A percentile compares a stretch with the other conserved stretches of the same genome.
phyloP scores from a whole-genome alignment of 2,888 invertebrate species.

The Xestoiulus laeticollis region DNA sequence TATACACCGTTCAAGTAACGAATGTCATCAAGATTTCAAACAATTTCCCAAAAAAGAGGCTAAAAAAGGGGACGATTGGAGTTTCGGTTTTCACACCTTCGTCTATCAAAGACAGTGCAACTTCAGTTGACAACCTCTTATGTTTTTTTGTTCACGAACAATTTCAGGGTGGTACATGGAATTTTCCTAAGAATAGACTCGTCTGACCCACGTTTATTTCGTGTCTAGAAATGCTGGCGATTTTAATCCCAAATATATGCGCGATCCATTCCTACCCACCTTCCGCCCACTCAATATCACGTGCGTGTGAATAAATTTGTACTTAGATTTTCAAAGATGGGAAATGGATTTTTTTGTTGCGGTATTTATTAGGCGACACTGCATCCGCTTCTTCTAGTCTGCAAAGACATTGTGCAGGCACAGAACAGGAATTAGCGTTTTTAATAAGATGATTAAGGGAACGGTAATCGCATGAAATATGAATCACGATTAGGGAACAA shows the following conservation, averaged over 20 bases:
- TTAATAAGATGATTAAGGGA: constrained; percentile 17
- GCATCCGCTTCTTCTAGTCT: neutral
- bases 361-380: neutral
- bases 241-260: neutral
- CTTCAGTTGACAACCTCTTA: neutral
- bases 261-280: neutral
- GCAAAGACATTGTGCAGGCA: neutral
- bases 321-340: neutral
- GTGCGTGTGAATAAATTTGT: neutral
- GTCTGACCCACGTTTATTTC: neutral
- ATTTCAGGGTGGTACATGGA: neutral
- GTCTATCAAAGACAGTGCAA: neutral
- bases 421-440: neutral
- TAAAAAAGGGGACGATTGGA: too few relatives aligned
- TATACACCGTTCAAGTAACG: too few relatives aligned
- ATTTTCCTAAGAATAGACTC: neutral
- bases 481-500: constrained; percentile 31
- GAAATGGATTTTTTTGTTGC: neutral
- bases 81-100: too few relatives aligned
- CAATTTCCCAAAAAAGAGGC: too few relatives aligned
- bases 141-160: neutral
- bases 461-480: neutral
- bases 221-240: neutral
- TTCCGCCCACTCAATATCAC: neutral
- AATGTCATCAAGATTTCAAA: too few relatives aligned